Evolutionary conservation across 2,113 vertebrate species (phyloP), one percentile per base, ranked within the genome.

Genomic region (Cryptotis parvus): DNA sequence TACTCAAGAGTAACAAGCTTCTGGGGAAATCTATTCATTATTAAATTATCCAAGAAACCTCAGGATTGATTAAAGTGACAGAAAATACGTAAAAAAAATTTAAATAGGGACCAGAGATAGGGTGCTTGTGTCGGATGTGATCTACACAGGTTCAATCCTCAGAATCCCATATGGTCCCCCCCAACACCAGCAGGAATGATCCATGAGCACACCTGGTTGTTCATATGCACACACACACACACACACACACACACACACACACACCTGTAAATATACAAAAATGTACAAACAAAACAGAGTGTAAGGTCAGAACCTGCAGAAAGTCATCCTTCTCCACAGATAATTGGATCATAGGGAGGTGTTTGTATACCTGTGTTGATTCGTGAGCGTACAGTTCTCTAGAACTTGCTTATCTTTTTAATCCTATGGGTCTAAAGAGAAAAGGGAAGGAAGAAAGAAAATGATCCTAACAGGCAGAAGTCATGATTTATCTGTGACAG

Each of bases 401-500:
- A 69, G 66, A 74, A 88, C 12, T 45, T 63, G 45, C 41, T 91
- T n/a, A 58, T 94, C 29, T 66, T 92, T 92, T 87, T 65, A 84
- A 86, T 69, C 39, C 68, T 72, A 84, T 6, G 11, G 4, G 66
- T 94, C 85, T 55, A 95, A 41, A 43, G 65, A 24, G 8, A 15
- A 4, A 15, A 35, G 88, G 61, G 16, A 49, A 65, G 3, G 33
- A 33, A 68, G 89, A 91, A 37, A 63, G 18, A 80, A 93, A 92
- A 89, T 74, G 20, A 52, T 61, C 33, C 69, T 90, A 83, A 61
- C 84, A 87, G 86, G 49, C 86, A 90, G 86, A 96, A 97, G 94
- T 94, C 91, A 91, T 96, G 91, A 95, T 94, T 97, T 96, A 92
- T 96, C 55, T 96, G 70, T 97, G 95, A 96, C 95, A 95, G 93